Conservation (phyloP, 2,888 invertebrate genomes). For the Rotaria macrura region DNA sequence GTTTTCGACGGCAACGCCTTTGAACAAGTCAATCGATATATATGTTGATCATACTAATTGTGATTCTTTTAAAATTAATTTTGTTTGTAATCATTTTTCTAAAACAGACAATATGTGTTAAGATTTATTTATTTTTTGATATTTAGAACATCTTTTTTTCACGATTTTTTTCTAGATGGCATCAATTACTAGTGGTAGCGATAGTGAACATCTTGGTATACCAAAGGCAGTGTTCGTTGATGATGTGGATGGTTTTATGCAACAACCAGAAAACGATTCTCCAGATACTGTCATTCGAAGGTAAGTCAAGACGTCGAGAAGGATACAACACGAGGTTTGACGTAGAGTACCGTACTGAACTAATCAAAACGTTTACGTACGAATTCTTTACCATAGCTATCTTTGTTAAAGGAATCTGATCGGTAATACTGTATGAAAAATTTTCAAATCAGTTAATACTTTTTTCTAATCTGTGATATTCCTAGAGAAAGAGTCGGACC, state of each 20-base stretch:
- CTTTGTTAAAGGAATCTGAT: no score
- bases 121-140: no score
- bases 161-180: not conserved
- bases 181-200: not conserved
- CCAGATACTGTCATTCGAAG: slow-evolving; percentile 24
- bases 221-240: slow-evolving; percentile 33
- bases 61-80: not conserved
- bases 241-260: slow-evolving; percentile 33
- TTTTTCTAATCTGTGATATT: no score
- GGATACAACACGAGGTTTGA: not conserved
- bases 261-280: slow-evolving; percentile 23
- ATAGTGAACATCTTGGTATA: slow-evolving; percentile 25
- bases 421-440: no score
- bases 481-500: no score
- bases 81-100: not conserved
- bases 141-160: no score
- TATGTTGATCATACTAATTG: not conserved
- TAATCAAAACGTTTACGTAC: no score
- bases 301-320: not conserved
- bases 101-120: not conserved
- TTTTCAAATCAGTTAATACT: no score
- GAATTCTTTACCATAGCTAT: no score
- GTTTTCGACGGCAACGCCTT: not conserved
- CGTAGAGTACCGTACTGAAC: no score
- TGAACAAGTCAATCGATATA: not conserved